Evolutionary conservation across 2,113 vertebrate species (phyloP).

Genomic region (Thamnophis sirtalis): DNA sequence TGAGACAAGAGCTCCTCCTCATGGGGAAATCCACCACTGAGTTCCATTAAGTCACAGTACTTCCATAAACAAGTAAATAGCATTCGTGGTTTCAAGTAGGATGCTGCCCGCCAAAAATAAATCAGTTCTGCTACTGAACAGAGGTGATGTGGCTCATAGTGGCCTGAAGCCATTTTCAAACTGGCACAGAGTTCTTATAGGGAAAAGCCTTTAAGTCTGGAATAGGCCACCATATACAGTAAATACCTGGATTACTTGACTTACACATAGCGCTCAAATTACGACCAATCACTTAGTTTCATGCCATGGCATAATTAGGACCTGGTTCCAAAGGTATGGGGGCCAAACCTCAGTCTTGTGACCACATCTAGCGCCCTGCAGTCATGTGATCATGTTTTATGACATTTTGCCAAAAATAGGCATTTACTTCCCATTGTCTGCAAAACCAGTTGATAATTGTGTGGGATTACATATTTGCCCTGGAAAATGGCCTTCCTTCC

Average conservation of each 20-base stretch:
- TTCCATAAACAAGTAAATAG: not conserved
- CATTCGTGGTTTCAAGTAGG: not conserved
- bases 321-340: not conserved
- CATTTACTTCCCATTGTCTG: not conserved
- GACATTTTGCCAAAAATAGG: not conserved
- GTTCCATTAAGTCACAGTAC: not conserved
- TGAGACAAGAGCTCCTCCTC: not conserved
- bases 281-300: not conserved
- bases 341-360: not conserved
- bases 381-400: not conserved
- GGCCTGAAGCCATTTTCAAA: not conserved
- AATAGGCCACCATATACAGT: not conserved
- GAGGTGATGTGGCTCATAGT: not conserved
- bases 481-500: not conserved
- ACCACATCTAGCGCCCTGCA: not conserved
- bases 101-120: not conserved
- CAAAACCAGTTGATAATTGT: not conserved
- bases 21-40: not conserved
- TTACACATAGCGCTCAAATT: not conserved
- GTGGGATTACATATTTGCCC: not conserved
- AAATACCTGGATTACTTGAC: not conserved
- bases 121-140: not conserved
- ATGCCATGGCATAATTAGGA: not conserved
- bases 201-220: not conserved
- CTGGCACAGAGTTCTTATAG: not conserved